phyloP scores from a whole-genome alignment of 2,113 vertebrate species.

The Megalops atlanticus region DNA sequence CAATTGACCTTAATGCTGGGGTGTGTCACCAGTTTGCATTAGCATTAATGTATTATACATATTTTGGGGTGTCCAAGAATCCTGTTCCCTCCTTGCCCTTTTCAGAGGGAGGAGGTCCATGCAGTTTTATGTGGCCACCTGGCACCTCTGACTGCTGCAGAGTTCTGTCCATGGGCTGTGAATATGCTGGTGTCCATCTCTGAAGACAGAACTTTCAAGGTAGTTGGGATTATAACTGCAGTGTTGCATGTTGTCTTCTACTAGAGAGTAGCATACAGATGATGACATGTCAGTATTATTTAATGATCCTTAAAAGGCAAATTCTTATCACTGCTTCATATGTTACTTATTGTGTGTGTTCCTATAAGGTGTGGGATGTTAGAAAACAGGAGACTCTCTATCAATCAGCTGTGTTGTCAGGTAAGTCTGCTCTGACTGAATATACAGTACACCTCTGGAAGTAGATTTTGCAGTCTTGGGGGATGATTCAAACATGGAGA shows the following conservation, averaged over 20 bases:
- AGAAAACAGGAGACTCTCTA: slow-evolving; percentile 59
- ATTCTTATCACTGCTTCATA: neutral
- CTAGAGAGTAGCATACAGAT: too few relatives aligned
- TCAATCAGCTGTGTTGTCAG: slow-evolving; percentile 81
- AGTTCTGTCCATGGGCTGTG: slow-evolving; percentile 80
- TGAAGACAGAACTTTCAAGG: slow-evolving; percentile 85
- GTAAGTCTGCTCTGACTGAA: slow-evolving; percentile 54
- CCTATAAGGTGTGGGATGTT: slow-evolving; percentile 81
- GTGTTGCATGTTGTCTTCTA: too few relatives aligned
- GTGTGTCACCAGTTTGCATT: too few relatives aligned
- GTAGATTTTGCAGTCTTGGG: neutral
- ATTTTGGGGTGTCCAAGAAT: neutral
- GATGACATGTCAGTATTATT: too few relatives aligned
- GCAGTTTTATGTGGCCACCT: slow-evolving; percentile 71
- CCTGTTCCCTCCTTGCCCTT: neutral
- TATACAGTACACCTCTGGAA: neutral
- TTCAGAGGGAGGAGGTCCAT: slow-evolving; percentile 54
- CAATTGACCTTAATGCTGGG: too few relatives aligned
- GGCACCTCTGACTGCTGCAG: slow-evolving; percentile 77
- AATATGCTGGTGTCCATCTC: slow-evolving; percentile 77
- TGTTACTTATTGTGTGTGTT: slow-evolving; percentile 25
- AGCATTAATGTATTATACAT: too few relatives aligned
- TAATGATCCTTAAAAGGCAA: neutral
- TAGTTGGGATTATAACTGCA: slow-evolving; percentile 26
- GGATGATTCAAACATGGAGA: neutral